Evolutionary conservation across 2,797 vertebrate species (phyloP), one percentile per base, ranked within the genome.

Genomic region (Clarias fuscus): DNA sequence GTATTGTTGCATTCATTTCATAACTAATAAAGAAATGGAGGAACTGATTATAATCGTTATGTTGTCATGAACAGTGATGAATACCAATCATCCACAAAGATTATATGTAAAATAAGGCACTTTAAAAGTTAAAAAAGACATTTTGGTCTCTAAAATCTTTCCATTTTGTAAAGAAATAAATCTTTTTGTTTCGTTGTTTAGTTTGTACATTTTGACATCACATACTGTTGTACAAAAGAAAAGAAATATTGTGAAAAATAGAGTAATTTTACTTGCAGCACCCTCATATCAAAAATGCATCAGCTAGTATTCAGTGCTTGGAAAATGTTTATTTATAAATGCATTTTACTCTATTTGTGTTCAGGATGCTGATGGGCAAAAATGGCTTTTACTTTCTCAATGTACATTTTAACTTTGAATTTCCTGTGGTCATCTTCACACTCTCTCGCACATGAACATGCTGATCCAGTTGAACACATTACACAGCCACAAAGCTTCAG

Each of bases 31-130:
- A 84, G 64, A 86, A 64, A 81, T 67, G 82, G 80, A 82, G 79
- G 64, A 70, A 77, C 58, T 75, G 37, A 48, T 88, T 78, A 87
- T 92, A 94, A 94, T 93, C 92, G 91, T 89, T 86, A 87, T 94
- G 92, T 93, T 94, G 93, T 94, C 94, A 95, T 94, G 91, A 75
- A 94, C 94, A 94, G 91, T 94, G 92, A 95, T 90, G 95, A 94
- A 95, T 93, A 94, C 93, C 93, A 95, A 93, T 92, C 90, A 80
- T 94, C 84, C 65, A 84, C 94, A 94, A 96, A 96, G 95, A 96
- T 94, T 92, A 92, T 95, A 95, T 94, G 95, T 94, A 92, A 96
- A 96, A 96, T 96, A 97, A 97, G 96, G 96, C 96, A 97, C 96
- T 97, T 96, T 93, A 93, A 58, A 93, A 94, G 95, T 95, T 94